Base-by-base conservation (phyloP, 1,140 invertebrate genomes). In the Sycophila sp. region DNA sequence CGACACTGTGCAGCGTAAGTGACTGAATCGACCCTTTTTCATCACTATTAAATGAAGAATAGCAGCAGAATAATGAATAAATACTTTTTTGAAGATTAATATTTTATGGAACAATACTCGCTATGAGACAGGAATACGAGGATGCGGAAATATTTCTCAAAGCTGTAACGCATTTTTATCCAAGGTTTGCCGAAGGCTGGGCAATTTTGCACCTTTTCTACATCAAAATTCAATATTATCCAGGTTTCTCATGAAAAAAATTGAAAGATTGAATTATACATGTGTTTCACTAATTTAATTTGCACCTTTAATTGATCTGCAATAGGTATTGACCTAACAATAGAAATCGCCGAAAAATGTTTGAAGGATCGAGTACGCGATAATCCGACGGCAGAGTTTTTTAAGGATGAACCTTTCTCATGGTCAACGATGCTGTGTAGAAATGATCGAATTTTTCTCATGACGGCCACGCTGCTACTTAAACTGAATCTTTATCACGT, bases 141-240 rank as follows among this genome's bases (percentile, higher is more conserved):
- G 64, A 76, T 2, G 73, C 78, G 0, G 80, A 81, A 32, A 67
- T 75, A 30, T 79, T 79, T 68, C 38, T 81, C 0, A 73, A 67
- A 66, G 42, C 74, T 6, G 45, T 80, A 0, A 76, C 71, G 0
- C 24, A 73, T 3, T 69, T 81, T 13, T 66, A 81, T 65, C 80
- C 80, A 11, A 68, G 67, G 34, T 81, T 78, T 30, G 58, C 69
- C 0, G 78, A 81, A 62, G 76, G 73, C 8, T 81, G 80, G 80
- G 45, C 40, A 13, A 72, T 76, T 22, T 19, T 81, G 2, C 77
- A 81, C 22, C 58, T 81, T 7, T 74, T 79, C 47, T 81, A 80
- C 11, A 30, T 74, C 24, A 72, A 72, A 63, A 80, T 40, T 2
- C 60, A 80, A 62, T 78, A 81, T 59, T 66, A 53, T 53, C 73